These are phyloP conservation scores for Cavia aperea DNA, from an alignment of 2,113 vertebrate species.

Conservation along the genomic window DNA sequence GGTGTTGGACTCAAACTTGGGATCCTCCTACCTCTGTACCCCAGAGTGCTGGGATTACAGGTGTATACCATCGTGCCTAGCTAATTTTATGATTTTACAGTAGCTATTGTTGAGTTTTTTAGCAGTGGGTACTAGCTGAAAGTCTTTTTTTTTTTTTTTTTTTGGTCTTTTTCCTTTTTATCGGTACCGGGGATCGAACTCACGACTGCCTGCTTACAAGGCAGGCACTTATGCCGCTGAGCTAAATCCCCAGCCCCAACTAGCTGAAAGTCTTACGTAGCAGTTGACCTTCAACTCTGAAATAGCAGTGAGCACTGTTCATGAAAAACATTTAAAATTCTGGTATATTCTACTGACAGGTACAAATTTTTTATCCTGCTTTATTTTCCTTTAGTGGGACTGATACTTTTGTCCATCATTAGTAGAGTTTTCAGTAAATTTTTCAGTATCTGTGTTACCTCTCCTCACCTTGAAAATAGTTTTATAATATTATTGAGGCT, in stretches of 20 bases:
- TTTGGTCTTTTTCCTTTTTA: too few species aligned
- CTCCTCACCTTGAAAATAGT: neutral
- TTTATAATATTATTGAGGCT: neutral
- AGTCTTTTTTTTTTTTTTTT: neutral
- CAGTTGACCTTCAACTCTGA: neutral
- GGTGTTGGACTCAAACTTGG: neutral
- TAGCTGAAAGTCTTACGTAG: neutral
- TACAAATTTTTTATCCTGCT: neutral
- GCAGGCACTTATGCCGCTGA: too few species aligned
- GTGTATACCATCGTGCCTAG: neutral
- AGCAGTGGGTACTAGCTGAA: neutral
- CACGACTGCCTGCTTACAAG: too few species aligned
- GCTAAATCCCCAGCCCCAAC: too few species aligned
- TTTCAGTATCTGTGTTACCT: neutral
- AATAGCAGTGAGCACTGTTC: neutral
- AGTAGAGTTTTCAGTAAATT: neutral
- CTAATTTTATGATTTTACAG: neutral
- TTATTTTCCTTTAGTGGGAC: conserved; percentile 26
- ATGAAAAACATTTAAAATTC: conserved; percentile 5
- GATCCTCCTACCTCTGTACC: neutral
- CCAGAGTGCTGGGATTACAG: neutral
- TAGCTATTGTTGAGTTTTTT: neutral
- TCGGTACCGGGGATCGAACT: too few species aligned
- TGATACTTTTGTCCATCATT: neutral
- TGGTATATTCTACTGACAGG: neutral